Conservation (phyloP, 2,797 vertebrate genomes). For the Bryconaethiops microstoma region DNA sequence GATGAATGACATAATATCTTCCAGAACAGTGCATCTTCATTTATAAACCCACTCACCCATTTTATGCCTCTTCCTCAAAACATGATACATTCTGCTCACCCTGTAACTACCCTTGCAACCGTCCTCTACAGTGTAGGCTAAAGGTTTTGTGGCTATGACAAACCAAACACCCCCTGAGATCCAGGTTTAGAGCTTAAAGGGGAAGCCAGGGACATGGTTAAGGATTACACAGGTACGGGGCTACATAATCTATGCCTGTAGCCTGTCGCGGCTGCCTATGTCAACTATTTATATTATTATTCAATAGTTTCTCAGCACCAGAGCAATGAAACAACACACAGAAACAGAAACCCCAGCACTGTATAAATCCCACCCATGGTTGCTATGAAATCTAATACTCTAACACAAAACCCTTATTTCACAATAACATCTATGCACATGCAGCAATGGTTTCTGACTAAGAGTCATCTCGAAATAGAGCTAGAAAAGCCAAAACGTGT, state of each 20-base stretch:
- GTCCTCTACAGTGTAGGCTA: not conserved
- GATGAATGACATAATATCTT: not conserved
- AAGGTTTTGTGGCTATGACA: constrained; percentile 23
- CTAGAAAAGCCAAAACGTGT: constrained; percentile 6
- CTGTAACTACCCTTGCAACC: not conserved
- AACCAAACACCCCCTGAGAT: constrained; percentile 20
- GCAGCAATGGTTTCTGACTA: not conserved
- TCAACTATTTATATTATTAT: constrained; percentile 48
- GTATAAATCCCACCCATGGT: constrained; percentile 19
- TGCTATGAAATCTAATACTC: constrained; percentile 5
- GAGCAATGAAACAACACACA: constrained; percentile 21
- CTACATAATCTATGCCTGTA: constrained; percentile 55
- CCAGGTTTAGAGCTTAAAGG: constrained; percentile 50
- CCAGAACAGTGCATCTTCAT: not conserved
- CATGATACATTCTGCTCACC: not conserved
- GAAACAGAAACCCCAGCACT: constrained; percentile 16
- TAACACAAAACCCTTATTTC: constrained; percentile 3
- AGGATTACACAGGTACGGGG: constrained; percentile 63
- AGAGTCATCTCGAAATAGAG: constrained; percentile 2
- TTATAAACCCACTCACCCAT: not conserved
- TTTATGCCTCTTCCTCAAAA: not conserved
- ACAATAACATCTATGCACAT: constrained; percentile 7
- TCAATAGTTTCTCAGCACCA: constrained; percentile 25
- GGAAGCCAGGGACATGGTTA: constrained; percentile 58
- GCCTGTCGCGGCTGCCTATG: constrained; percentile 22